Percentiles rank a stretch among this genome's conserved stretches.
Conservation (phyloP, 2,113 vertebrate species). For the Ceuthmochares aereus region DNA sequence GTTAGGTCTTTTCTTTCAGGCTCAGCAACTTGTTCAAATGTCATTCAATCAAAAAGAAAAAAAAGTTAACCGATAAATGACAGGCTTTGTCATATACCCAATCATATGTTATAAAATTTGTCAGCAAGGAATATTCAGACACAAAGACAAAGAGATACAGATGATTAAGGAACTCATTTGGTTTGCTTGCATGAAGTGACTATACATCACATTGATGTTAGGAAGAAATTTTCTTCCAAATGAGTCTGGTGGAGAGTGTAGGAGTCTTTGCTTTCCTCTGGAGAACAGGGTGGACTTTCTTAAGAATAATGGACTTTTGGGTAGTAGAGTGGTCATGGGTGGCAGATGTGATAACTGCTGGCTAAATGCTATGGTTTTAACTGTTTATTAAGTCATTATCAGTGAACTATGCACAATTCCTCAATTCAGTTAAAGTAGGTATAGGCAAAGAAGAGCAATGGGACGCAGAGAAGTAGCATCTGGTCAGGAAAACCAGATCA, state of each 20-base stretch:
- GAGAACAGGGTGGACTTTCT: neutral
- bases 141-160: neutral
- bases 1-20: neutral
- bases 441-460: neutral
- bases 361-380: neutral
- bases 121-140: neutral
- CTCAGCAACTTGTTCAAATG: constrained; percentile 16
- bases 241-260: neutral
- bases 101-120: neutral
- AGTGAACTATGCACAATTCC: neutral
- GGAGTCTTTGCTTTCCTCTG: neutral
- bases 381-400: neutral
- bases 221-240: neutral
- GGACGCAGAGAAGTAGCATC: neutral
- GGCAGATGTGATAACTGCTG: neutral
- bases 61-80: neutral
- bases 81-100: neutral
- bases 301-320: neutral
- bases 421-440: neutral
- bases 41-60: constrained; percentile 24
- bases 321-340: no score
- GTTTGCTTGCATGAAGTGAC: neutral
- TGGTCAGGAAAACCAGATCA: neutral
- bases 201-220: neutral
- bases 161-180: neutral